These are phyloP conservation scores for Chunga burmeisteri DNA, from an alignment of 2,113 vertebrate genomes.

Conservation along the genomic window DNA sequence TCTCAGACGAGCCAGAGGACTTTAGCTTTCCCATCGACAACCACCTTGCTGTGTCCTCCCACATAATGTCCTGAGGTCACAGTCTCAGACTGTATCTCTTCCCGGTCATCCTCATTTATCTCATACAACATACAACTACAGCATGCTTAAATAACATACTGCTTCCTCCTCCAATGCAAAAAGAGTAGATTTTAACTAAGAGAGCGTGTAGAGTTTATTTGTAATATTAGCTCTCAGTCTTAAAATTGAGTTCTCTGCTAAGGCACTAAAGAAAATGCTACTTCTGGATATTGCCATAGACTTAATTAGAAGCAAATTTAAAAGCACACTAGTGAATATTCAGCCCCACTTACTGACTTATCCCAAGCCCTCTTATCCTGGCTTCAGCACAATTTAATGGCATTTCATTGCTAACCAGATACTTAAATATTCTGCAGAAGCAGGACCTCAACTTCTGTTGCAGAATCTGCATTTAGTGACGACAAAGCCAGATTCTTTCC, in stretches of 20 bases:
- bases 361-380: background rate
- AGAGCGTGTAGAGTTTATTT: background rate
- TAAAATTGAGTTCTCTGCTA: background rate
- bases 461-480: background rate
- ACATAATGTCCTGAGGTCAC: background rate
- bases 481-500: background rate
- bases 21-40: background rate
- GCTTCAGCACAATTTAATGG: background rate
- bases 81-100: background rate
- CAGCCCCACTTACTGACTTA: background rate
- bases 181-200: background rate
- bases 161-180: background rate
- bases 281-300: background rate
- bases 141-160: background rate
- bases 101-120: background rate
- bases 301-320: background rate
- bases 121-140: background rate
- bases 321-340: background rate
- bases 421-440: background rate
- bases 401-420: background rate
- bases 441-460: background rate
- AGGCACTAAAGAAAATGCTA: background rate
- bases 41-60: background rate
- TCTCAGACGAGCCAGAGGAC: background rate
- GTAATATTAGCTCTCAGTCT: background rate